Conservation (phyloP, 2,888 invertebrate species). For the Syritta pipiens region DNA sequence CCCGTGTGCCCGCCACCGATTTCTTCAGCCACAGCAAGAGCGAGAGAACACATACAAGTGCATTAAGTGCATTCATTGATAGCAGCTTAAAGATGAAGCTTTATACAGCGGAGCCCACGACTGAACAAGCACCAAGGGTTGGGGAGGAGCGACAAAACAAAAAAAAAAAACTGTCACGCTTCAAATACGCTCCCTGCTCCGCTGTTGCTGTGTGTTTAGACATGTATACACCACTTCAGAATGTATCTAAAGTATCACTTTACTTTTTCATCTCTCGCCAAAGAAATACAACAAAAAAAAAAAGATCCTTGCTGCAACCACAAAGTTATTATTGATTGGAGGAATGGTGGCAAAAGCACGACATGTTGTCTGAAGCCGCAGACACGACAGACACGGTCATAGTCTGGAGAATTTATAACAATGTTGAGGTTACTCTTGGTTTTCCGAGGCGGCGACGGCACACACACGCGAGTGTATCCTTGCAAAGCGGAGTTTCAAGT, state of each 20-base stretch:
- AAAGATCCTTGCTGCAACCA: constrained; percentile 49
- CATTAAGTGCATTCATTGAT: constrained; percentile 68
- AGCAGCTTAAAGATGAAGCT: constrained; percentile 62
- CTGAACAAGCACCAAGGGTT: constrained; percentile 3
- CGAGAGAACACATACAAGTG: constrained; percentile 65
- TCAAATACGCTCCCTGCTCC: constrained; percentile 51
- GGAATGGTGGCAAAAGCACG: constrained; percentile 30
- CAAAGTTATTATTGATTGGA: constrained; percentile 64
- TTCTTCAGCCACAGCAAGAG: constrained; percentile 12
- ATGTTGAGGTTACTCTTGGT: constrained; percentile 46
- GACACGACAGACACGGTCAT: constrained; percentile 67
- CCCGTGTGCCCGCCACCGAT: not conserved
- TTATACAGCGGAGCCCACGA: constrained; percentile 28
- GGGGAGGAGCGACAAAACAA: not conserved
- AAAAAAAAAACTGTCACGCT: constrained; percentile 56
- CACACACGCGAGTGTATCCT: constrained; percentile 4
- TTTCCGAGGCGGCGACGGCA: not conserved
- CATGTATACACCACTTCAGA: constrained; percentile 11
- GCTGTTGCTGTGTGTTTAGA: constrained; percentile 26
- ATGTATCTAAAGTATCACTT: constrained; percentile 64
- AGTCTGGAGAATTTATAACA: constrained; percentile 62
- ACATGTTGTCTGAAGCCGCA: constrained; percentile 66
- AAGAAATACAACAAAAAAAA: constrained; percentile 3
- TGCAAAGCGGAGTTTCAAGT: constrained; percentile 45
- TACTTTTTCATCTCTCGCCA: constrained; percentile 56